phyloP scores from a whole-genome alignment of 2,797 vertebrate species.

The Clarias platycephalus region DNA sequence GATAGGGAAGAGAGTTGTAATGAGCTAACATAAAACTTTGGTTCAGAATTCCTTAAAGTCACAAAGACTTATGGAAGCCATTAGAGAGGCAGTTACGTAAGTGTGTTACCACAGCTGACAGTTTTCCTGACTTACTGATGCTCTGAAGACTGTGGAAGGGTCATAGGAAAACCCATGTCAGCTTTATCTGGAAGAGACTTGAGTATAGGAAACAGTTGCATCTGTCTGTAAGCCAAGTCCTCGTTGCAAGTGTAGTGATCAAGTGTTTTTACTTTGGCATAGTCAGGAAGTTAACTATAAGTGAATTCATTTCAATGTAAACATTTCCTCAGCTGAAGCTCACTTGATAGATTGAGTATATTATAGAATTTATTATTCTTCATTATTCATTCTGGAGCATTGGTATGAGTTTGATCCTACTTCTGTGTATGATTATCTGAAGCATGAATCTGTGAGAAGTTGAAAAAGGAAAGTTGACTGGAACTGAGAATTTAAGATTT shows the following conservation, averaged over 20 bases:
- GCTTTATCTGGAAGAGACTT: conserved; percentile 31
- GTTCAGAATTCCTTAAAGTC: conserved; percentile 25
- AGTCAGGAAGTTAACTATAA: neutral
- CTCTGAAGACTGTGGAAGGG: conserved; percentile 23
- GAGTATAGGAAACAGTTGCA: conserved; percentile 36
- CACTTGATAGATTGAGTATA: neutral
- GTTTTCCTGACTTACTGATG: conserved; percentile 24
- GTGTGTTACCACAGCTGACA: conserved; percentile 33
- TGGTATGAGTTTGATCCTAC: neutral
- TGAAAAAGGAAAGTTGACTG: neutral
- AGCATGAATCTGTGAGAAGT: neutral
- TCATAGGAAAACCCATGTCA: conserved; percentile 38
- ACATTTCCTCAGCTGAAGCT: neutral
- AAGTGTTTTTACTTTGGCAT: neutral
- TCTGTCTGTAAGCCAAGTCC: conserved; percentile 19
- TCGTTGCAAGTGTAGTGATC: conserved; percentile 6
- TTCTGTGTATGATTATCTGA: conserved; percentile 4
- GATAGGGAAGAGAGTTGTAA: conserved; percentile 14
- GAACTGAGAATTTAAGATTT: neutral
- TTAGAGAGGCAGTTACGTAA: conserved; percentile 20
- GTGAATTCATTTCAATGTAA: neutral
- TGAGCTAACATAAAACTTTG: conserved; percentile 25
- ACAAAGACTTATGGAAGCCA: conserved; percentile 38
- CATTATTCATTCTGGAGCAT: conserved; percentile 3
- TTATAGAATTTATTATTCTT: conserved; percentile 16